Conservation (phyloP, 2,888 invertebrate species). For the Apamea sordens region DNA sequence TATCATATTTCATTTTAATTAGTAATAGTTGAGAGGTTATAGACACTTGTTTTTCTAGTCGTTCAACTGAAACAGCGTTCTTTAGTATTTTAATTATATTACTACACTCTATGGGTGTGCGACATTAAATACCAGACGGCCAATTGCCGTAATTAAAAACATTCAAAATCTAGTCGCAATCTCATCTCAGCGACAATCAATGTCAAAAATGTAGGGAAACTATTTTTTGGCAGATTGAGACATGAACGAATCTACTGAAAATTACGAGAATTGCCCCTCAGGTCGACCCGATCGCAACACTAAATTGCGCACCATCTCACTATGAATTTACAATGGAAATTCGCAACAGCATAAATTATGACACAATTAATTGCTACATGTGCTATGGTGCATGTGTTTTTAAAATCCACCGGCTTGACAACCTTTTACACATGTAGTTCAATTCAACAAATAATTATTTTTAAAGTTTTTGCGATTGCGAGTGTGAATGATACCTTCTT, state of each 20-base stretch:
- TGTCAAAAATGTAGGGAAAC: not conserved
- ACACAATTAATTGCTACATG: not conserved
- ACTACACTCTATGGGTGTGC: not conserved
- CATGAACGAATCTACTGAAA: no score
- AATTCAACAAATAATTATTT: not conserved
- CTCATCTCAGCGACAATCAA: not conserved
- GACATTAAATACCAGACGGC: not conserved
- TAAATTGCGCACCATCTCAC: not conserved
- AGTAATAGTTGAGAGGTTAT: slow-evolving; percentile 18
- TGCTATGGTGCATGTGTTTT: not conserved
- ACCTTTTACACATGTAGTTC: not conserved
- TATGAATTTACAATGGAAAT: not conserved
- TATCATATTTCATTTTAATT: slow-evolving; percentile 32
- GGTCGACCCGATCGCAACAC: not conserved
- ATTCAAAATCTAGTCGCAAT: not conserved
- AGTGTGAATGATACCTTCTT: not conserved
- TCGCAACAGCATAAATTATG: not conserved
- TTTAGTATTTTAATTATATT: not conserved
- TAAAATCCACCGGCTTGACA: not conserved
- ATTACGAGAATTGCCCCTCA: not conserved
- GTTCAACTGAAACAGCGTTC: not conserved
- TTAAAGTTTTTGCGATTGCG: not conserved
- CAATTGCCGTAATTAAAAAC: not conserved
- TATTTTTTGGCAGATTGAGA: no score
- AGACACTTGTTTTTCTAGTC: not conserved